Conservation (phyloP, 2,113 vertebrate genomes). For the Mobula hypostoma region DNA sequence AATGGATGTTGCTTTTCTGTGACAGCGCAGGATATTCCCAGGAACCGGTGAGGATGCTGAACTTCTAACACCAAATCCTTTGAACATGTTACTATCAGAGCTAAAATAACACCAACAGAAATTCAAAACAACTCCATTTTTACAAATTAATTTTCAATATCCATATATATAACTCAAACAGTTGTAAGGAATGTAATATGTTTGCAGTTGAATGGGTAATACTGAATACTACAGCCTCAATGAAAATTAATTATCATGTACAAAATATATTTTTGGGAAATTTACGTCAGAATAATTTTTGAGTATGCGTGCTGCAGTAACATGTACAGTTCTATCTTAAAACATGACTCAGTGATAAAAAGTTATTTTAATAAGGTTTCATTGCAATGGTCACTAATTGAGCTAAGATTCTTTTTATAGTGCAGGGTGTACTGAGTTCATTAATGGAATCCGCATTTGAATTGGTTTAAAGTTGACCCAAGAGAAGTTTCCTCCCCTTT, state of each 20-base stretch:
- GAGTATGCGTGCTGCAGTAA: too few relatives aligned
- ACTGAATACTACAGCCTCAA: not conserved
- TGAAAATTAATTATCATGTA: too few relatives aligned
- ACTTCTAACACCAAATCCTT: not conserved
- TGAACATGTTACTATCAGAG: not conserved
- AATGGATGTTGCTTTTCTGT: too few relatives aligned
- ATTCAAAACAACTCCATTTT: not conserved
- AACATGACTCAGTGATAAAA: not conserved
- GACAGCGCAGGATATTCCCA: too few relatives aligned
- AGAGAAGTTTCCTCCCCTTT: not conserved
- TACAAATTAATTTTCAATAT: not conserved
- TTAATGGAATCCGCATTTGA: not conserved
- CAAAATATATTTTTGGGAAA: not conserved
- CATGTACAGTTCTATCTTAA: not conserved
- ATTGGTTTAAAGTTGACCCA: not conserved
- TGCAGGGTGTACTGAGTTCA: not conserved
- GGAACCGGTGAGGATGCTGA: too few relatives aligned
- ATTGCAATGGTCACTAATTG: not conserved
- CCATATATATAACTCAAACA: not conserved
- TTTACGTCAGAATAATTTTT: not conserved
- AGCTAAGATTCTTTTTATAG: not conserved
- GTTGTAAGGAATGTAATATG: not conserved
- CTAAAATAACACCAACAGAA: not conserved
- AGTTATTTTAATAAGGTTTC: not conserved
- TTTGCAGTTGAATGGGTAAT: not conserved